Conservation (phyloP, 2,113 vertebrate genomes). For the Clarias batrachus region DNA sequence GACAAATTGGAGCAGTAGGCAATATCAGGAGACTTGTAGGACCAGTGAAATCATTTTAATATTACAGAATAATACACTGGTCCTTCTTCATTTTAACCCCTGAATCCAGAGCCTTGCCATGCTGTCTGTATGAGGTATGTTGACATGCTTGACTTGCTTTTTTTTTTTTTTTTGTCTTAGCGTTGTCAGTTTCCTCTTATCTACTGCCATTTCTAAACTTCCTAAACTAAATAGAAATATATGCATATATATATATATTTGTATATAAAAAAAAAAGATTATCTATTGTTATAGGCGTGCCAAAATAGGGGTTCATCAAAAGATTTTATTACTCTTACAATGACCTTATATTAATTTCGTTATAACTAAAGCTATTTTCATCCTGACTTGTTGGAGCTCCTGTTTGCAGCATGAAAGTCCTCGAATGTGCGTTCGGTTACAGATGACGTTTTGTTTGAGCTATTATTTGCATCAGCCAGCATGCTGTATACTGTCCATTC, state of each 20-base stretch:
- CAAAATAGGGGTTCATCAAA: slow-evolving; percentile 66
- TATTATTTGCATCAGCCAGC: slow-evolving; percentile 20
- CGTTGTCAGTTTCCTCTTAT: slow-evolving; percentile 48
- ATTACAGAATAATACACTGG: background rate
- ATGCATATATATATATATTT: slow-evolving; percentile 65
- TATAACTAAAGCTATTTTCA: slow-evolving; percentile 17
- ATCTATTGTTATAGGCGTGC: slow-evolving; percentile 69
- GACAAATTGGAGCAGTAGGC: background rate
- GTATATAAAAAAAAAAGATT: slow-evolving; percentile 53
- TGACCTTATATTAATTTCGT: slow-evolving; percentile 48
- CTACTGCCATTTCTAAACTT: slow-evolving; percentile 63
- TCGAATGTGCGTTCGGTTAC: background rate
- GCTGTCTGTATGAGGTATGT: slow-evolving; percentile 59
- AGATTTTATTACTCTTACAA: slow-evolving; percentile 56
- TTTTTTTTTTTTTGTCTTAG: slow-evolving; percentile 56
- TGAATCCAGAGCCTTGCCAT: slow-evolving; percentile 32
- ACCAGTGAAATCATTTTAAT: background rate
- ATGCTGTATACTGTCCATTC: slow-evolving; percentile 17
- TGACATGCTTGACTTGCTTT: slow-evolving; percentile 44
- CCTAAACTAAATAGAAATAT: slow-evolving; percentile 62
- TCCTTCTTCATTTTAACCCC: background rate
- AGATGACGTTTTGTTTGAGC: background rate
- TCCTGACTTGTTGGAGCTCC: slow-evolving; percentile 21
- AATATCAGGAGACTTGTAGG: background rate
- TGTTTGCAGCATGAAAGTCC: slow-evolving; percentile 41